Conservation (phyloP, 2,113 vertebrate genomes). For the Nettapus auritus region DNA sequence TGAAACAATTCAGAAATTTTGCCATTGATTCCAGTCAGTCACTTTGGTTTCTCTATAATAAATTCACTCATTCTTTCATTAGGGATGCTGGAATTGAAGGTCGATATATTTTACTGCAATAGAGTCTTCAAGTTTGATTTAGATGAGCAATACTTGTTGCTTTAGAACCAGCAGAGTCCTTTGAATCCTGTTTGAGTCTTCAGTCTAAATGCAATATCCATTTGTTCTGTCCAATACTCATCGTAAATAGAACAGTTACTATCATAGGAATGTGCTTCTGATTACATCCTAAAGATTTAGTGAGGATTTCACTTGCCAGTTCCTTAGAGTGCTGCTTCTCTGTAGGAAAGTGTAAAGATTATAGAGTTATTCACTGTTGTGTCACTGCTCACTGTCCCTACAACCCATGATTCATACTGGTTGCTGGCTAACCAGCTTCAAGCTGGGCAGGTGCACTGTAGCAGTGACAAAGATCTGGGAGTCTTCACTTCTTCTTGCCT, state of each 20-base stretch:
- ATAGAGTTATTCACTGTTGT: neutral
- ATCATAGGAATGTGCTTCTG: neutral
- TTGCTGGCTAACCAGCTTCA: neutral
- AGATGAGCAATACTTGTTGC: neutral
- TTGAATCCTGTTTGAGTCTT: neutral
- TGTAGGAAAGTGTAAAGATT: neutral
- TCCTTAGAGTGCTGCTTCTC: neutral
- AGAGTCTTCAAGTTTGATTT: conserved; percentile 1
- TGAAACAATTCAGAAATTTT: neutral
- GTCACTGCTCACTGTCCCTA: neutral
- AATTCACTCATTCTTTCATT: neutral
- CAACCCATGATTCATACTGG: neutral
- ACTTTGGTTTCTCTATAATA: neutral
- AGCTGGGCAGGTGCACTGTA: neutral
- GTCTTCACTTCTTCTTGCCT: neutral
- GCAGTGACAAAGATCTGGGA: neutral
- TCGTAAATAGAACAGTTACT: neutral
- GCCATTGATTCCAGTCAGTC: neutral
- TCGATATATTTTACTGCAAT: neutral
- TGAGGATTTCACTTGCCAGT: neutral
- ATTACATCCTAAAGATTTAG: neutral
- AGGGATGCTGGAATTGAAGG: conserved; percentile 1
- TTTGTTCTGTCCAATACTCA: neutral
- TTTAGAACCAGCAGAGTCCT: neutral
- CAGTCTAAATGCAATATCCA: neutral